Evolutionary conservation across 2,113 vertebrate species (phyloP).

Genomic region (Ameiurus melas): DNA sequence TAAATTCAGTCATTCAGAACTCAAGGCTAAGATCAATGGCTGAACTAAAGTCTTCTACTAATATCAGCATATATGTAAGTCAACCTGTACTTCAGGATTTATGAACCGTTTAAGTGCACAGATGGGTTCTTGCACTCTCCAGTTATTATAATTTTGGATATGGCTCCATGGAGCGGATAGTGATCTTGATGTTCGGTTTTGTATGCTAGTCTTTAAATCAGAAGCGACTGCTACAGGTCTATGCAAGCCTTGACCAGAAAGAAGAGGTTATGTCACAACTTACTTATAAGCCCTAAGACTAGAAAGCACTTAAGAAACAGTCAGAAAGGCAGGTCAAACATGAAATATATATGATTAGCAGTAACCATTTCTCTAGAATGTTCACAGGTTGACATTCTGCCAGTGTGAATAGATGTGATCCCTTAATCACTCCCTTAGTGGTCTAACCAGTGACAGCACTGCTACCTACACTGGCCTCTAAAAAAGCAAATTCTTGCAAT

Average conservation of each 20-base stretch:
- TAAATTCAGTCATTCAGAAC: not conserved
- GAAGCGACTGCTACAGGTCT: not conserved
- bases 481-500: not conserved
- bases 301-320: constrained; percentile 16
- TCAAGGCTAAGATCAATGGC: not conserved
- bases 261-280: not conserved
- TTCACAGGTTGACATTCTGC: constrained; percentile 48
- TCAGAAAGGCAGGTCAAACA: constrained; percentile 21
- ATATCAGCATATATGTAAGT: not conserved
- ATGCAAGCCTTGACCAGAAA: constrained; percentile 7
- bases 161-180: not conserved
- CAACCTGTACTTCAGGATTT: not conserved
- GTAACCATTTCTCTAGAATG: constrained; percentile 51
- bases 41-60: not conserved
- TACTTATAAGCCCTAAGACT: not conserved
- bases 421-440: not conserved
- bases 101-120: not conserved
- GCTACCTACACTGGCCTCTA: not conserved
- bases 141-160: not conserved
- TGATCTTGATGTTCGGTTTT: not conserved
- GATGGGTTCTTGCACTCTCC: not conserved
- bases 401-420: constrained; percentile 28
- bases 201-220: not conserved
- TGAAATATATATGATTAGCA: constrained; percentile 62
- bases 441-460: not conserved